Evolutionary conservation across 2,797 vertebrate genomes (phyloP).

Genomic region (Acanthornis magna): DNA sequence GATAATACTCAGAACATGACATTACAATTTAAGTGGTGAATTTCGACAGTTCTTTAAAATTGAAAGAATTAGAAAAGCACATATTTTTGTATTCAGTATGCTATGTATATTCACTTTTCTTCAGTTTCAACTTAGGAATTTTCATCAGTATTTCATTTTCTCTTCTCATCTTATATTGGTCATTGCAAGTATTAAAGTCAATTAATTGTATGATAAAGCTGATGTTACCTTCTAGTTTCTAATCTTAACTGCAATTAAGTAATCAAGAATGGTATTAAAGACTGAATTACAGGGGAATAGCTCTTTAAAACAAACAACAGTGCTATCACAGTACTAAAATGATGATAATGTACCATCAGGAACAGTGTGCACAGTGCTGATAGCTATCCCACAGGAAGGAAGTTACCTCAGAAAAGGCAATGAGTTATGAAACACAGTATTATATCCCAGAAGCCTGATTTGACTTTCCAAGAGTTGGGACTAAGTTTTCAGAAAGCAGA

Average conservation of each 20-base stretch:
- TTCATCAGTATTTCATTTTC: not conserved
- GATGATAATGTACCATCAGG: not conserved
- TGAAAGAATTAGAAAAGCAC: not conserved
- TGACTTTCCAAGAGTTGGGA: not conserved
- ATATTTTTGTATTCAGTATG: not conserved
- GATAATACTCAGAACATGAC: not conserved
- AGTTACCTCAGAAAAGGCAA: not conserved
- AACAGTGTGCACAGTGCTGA: not conserved
- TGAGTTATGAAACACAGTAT: not conserved
- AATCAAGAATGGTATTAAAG: not conserved
- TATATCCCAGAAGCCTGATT: not conserved
- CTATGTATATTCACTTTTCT: not conserved
- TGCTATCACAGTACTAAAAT: not conserved
- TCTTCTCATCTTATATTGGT: not conserved
- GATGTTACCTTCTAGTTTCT: not conserved
- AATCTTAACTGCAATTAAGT: not conserved
- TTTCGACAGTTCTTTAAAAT: not conserved
- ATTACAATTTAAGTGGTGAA: not conserved
- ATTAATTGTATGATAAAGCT: not conserved
- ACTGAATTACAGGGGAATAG: not conserved
- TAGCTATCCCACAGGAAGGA: slow-evolving; percentile 41
- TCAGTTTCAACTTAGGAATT: not conserved
- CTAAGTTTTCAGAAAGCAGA: not conserved
- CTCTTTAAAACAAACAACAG: slow-evolving; percentile 15
- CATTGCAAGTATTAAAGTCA: not conserved